Evolutionary conservation across 2,113 vertebrate species (phyloP), one percentile per base, ranked within the genome.

Genomic region (Brachionichthys hirsutus): DNA sequence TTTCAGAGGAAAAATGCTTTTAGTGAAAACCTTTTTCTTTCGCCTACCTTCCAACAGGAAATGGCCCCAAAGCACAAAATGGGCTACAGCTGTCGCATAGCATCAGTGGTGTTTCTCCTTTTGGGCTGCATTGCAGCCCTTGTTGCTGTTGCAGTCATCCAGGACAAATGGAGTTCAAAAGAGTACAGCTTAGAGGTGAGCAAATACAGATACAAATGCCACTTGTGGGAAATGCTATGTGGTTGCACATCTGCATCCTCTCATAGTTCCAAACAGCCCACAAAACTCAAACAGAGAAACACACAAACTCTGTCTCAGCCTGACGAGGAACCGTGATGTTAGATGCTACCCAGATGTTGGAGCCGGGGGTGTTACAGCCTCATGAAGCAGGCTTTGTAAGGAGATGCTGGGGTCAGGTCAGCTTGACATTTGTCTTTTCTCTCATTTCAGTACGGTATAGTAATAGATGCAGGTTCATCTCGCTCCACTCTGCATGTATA

Each of bases 381-480:
- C 24, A 30, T 30, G 24, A 6, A 30, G 24, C 24, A 30, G 4
- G 24, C 24, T 30, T 30, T 9, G 10, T 13, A n/a, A 16, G 12
- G 3, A 2, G 20, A 24, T n/a, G 14, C 16, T 41, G 6, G 10
- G 6, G n/a, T 10, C 34, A 13, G 6, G 12, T 16, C 6, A 6
- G 6, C 8, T 30, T 34, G 7, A 12, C 46, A 1, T 19, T 12
- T 16, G 12, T 4, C 9, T 58, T 10, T 3, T 16, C 11, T 13
- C 7, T 42, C 8, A 56, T n/a, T 24, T 49, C 70, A 99, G 96
- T 98, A 95, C 52, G 97, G 97, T 16, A 92, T 99, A 24, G 97
- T 99, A 45, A 89, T 98, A 54, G 97, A 99, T 46, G 93, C 95
- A 0, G 97, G 96, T n/a, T 98, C 97, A 2, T 95, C 97, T 47